Conservation (phyloP, 2,888 invertebrate genomes). For the Physocephala rufipes region DNA sequence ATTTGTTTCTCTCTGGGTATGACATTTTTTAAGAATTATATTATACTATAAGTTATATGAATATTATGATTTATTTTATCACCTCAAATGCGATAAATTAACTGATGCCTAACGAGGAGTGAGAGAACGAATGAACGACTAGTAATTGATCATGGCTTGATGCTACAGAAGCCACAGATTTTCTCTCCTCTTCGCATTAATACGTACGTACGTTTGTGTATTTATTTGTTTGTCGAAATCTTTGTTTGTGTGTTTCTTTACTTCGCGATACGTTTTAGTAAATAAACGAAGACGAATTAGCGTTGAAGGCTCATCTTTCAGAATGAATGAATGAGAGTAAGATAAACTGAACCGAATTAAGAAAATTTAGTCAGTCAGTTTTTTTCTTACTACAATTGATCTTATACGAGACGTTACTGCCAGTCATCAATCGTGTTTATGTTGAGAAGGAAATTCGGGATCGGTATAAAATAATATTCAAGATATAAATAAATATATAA, state of each 20-base stretch:
- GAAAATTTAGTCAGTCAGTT: conserved; percentile 16
- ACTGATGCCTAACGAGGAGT: no score
- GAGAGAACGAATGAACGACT: no score
- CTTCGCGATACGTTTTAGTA: conserved; percentile 8
- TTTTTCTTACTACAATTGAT: conserved; percentile 37
- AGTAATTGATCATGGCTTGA: not conserved
- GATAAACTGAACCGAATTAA: conserved; percentile 3
- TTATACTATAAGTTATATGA: no score
- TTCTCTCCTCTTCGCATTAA: no score
- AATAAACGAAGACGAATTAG: conserved; percentile 47
- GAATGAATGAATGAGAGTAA: conserved; percentile 31
- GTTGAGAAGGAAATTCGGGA: conserved; percentile 38
- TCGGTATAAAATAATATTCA: not conserved
- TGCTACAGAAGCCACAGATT: no score
- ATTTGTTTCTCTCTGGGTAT: no score
- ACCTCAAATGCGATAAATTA: no score
- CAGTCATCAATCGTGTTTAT: conserved; percentile 45
- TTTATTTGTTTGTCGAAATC: no score
- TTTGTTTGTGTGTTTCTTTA: not conserved
- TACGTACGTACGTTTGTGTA: not conserved
- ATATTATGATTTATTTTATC: no score
- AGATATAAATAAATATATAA: not conserved
- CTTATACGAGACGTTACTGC: conserved; percentile 43
- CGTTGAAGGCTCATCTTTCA: conserved; percentile 54
- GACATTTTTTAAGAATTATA: no score